phyloP scores from a whole-genome alignment of 2,888 invertebrate genomes.

The Pantelozetes paolii region DNA sequence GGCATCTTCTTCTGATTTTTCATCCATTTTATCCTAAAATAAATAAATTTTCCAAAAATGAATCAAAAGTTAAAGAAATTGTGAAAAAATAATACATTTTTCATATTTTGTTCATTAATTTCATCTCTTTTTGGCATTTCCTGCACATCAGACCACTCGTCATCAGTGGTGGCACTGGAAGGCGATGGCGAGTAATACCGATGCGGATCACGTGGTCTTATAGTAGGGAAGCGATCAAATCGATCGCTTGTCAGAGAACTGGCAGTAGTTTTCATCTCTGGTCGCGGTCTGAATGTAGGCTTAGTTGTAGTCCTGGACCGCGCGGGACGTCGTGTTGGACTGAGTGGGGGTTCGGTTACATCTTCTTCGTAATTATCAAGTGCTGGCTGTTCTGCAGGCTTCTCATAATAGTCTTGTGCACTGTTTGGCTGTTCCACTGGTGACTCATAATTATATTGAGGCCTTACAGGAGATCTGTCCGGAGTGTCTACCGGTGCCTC shows the following conservation, averaged over 20 bases:
- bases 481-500: neutral
- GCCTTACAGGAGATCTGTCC: too few species aligned
- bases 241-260: neutral
- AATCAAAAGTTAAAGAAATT: neutral
- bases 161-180: neutral
- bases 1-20: too few species aligned
- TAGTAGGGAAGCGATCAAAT: neutral
- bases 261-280: neutral
- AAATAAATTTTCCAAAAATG: neutral
- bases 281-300: conserved; percentile 1
- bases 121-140: neutral
- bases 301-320: neutral
- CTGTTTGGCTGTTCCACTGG: neutral
- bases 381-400: neutral
- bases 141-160: neutral
- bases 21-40: neutral
- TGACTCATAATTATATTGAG: neutral
- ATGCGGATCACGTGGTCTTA: neutral
- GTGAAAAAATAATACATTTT: too few species aligned
- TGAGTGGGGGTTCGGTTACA: neutral
- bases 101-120: too few species aligned
- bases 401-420: neutral
- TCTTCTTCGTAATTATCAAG: neutral
- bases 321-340: neutral
- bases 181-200: neutral